Base-by-base conservation (phyloP, 2,888 invertebrate genomes). In the Geophilus truncorum region DNA sequence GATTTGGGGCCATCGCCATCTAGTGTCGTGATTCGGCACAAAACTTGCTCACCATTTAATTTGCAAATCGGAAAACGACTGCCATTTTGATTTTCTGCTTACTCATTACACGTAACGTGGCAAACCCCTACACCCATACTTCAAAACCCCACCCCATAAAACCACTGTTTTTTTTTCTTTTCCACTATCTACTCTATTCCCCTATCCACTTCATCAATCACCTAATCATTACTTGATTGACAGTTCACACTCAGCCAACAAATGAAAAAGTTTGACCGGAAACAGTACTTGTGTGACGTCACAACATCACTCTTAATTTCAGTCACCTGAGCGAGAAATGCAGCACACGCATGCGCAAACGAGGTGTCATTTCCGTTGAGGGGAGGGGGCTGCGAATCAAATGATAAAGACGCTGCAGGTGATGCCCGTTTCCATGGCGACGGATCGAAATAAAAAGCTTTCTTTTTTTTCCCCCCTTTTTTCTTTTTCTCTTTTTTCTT, bases 251-350 rank as follows among this genome's bases (percentile, higher is more conserved):
- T 18, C 45, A 45, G 18, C 45, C 45, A 45, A 62, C 62, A 62
- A 62, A 62, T 62, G 62, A 62, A 62, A 62, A 62, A 62, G 62
- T 62, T 62, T 62, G 62, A 62, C 62, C 62, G 62, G 62, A 62
- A 62, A 62, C 25, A 25, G 62, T 28, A 9, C 12, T 9, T 7
- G 25, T 25, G 25, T 62, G 62, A 62, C 62, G 62, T 62, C 62
- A 62, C 9, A 1, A 23, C 62, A 62, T 62, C 23, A 62, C 62
- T 62, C 62, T 62, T 62, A 23, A 62, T 62, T 62, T 62, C 62
- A 15, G 9, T 62, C 62, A 5, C 62, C 62, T 23, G 23, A 62
- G 23, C 57, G 12, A 23, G 7, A 4, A 18, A 12, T 21, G 57
- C 21, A 12, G 7, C 3, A 51, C 18, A 62, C 62, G 62, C 62